Percentiles rank a stretch among this genome's conserved stretches.
phyloP scores from a whole-genome alignment of 2,113 vertebrate genomes.

The Lamprotornis superbus region DNA sequence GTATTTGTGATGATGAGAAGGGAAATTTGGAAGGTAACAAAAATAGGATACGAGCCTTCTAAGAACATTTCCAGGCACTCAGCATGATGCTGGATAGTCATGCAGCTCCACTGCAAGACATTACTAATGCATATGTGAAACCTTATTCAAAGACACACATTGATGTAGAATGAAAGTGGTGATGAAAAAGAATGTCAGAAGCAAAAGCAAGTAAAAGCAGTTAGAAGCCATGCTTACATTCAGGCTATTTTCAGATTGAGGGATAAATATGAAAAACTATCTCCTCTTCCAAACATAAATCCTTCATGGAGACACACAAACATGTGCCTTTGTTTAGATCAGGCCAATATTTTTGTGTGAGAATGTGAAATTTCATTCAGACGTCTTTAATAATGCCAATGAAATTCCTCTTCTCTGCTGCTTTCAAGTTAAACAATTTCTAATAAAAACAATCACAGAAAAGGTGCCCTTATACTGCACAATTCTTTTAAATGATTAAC shows the following conservation, averaged over 20 bases:
- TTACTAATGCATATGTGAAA: not conserved
- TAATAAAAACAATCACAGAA: not conserved
- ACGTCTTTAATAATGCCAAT: not conserved
- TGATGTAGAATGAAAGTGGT: not conserved
- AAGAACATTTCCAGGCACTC: not conserved
- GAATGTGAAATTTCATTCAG: not conserved
- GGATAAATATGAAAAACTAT: not conserved
- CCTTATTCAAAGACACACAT: not conserved
- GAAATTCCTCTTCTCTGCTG: not conserved
- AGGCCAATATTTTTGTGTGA: not conserved
- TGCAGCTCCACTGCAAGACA: not conserved
- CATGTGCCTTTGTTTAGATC: not conserved
- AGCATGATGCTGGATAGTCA: accelerated
- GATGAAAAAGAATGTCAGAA: not conserved
- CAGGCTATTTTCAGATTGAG: not conserved
- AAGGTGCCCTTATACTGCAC: not conserved
- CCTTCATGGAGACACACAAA: not conserved
- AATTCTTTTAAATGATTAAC: not conserved
- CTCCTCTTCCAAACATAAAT: not conserved
- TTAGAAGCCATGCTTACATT: not conserved
- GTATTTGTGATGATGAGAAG: not conserved
- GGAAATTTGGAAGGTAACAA: not conserved
- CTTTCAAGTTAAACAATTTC: not conserved
- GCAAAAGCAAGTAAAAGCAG: not conserved
- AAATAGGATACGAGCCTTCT: not conserved